phyloP scores from a whole-genome alignment of 2,888 invertebrate genomes.

The Folsomia candida region DNA sequence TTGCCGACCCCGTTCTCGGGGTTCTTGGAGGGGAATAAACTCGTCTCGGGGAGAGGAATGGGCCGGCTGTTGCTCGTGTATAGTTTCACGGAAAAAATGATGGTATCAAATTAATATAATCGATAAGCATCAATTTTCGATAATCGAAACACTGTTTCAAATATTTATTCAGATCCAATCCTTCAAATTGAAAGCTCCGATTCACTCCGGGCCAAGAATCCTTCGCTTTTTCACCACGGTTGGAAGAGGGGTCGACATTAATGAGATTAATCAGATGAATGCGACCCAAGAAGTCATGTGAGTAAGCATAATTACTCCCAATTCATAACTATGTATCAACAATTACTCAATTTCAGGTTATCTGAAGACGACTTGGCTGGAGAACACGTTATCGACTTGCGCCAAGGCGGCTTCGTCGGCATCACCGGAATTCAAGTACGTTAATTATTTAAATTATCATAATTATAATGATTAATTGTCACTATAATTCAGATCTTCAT shows the following conservation, averaged over 20 bases:
- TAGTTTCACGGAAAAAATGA: constrained; percentile 32
- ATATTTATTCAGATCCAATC: not conserved
- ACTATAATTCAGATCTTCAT: constrained; percentile 32
- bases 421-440: constrained; percentile 31
- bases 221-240: constrained; percentile 33
- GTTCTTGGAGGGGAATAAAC: constrained; percentile 36
- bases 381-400: constrained; percentile 23
- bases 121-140: no score
- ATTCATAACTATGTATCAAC: not conserved
- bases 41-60: constrained; percentile 30
- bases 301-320: no score
- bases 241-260: constrained; percentile 25
- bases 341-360: constrained; percentile 10
- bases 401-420: constrained; percentile 18
- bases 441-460: no score
- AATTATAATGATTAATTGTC: no score
- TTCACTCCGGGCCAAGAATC: constrained; percentile 27
- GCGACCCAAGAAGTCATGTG: constrained; percentile 27
- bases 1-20: constrained; percentile 29
- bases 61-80: constrained; percentile 31
- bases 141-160: not conserved
- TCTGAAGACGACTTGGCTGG: constrained; percentile 26
- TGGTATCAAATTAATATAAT: constrained; percentile 2
- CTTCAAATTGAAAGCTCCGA: constrained; percentile 31
- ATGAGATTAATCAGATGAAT: constrained; percentile 20